Base-by-base conservation (phyloP, 2,888 invertebrate species). In the Spodoptera exigua region DNA sequence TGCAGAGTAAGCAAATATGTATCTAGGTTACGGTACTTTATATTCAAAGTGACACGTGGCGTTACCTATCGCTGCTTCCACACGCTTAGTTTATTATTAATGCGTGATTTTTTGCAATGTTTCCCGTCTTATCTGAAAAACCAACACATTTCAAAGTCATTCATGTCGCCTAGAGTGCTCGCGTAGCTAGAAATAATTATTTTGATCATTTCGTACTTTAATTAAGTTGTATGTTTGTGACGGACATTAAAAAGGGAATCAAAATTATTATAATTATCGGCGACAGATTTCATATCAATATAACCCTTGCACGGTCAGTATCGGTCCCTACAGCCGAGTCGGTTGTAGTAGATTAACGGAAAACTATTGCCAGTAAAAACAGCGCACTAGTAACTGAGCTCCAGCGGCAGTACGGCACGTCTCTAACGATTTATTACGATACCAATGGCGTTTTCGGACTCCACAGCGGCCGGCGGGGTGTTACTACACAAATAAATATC, bases 401-500 rank as follows among this genome's bases (percentile, higher is more conserved):
- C 74, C 74, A 67, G 71, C 44, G 48, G 55, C 27, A 63, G 47
- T 63, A 55, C 76, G 80, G 83, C 83, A 85, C 85, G 84, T 86
- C 87, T 83, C 76, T 85, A 76, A 82, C 86, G 84, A 91, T 91
- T 91, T 90, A 91, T 90, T 84, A 81, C 86, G 79, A 84, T 86
- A 83, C 85, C 87, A 86, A 88, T 86, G 81, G 83, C 81, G 82
- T 86, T 86, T 89, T 85, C 83, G 85, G 83, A 85, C 81, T 84
- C 83, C 82, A 75, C 80, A 67, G 71, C 84, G 83, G 83, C 83
- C 83, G 71, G 78, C 80, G 67, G 85, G 83, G 86, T 87, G 88
- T 87, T 88, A 85, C 85, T 84, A 84, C 87, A 84, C 85, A 89
- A 89, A 91, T 91, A 91, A 89, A 90, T 90, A 88, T 85, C 81